phyloP scores from a whole-genome alignment of 2,888 invertebrate species.

The Caenorhabditis uteleia region DNA sequence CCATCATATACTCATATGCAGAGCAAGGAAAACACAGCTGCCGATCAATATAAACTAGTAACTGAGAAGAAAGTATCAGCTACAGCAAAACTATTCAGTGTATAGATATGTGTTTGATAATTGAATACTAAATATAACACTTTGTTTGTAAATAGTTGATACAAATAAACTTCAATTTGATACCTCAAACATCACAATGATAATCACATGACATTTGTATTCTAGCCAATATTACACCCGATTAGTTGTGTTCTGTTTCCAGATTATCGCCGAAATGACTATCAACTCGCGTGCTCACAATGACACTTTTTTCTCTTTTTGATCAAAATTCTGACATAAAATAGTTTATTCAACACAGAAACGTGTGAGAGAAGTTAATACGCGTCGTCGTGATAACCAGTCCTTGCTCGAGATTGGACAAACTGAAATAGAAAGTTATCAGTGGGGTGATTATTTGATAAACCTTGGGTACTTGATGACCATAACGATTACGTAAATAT shows the following conservation, averaged over 20 bases:
- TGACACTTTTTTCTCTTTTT: not conserved
- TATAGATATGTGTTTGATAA: too few relatives aligned
- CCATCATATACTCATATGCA: slow-evolving; percentile 50
- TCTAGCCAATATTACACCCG: too few relatives aligned
- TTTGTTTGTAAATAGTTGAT: too few relatives aligned
- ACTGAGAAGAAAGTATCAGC: slow-evolving; percentile 10
- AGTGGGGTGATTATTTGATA: not conserved
- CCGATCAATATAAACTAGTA: slow-evolving; percentile 40
- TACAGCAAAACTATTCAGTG: too few relatives aligned
- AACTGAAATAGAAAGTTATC: slow-evolving; percentile 39
- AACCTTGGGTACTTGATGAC: slow-evolving; percentile 55
- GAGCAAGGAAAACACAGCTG: slow-evolving; percentile 52
- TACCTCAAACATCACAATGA: too few relatives aligned
- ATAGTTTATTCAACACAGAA: not conserved
- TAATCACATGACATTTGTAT: too few relatives aligned
- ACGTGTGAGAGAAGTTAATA: slow-evolving; percentile 21
- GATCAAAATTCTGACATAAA: not conserved
- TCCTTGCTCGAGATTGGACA: slow-evolving; percentile 49
- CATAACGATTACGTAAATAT: slow-evolving; percentile 51
- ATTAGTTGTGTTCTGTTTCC: too few relatives aligned
- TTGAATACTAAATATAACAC: too few relatives aligned
- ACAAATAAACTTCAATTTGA: too few relatives aligned
- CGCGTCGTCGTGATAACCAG: slow-evolving; percentile 53
- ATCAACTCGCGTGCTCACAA: too few relatives aligned
- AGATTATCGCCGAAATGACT: too few relatives aligned